Evolutionary conservation across 2,113 vertebrate genomes (phyloP).

Genomic region (Rattus norvegicus): DNA sequence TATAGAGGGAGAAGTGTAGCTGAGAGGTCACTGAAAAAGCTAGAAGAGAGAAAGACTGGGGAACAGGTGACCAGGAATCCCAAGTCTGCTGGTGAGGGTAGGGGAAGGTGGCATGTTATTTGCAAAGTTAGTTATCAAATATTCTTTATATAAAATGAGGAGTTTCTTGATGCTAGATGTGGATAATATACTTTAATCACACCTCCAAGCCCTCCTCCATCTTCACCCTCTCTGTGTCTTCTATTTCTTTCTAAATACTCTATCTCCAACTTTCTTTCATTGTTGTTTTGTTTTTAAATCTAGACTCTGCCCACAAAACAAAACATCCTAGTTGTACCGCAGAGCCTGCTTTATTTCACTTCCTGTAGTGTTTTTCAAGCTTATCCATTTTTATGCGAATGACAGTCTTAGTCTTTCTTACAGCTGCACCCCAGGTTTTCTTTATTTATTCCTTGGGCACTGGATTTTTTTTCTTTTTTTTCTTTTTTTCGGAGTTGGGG

Average conservation of each 20-base stretch:
- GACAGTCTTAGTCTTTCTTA: neutral
- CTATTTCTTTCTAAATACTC: neutral
- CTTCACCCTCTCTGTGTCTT: neutral
- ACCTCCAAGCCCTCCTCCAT: neutral
- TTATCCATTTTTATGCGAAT: neutral
- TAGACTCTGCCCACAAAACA: neutral
- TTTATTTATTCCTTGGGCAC: neutral
- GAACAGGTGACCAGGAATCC: neutral
- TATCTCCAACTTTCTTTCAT: neutral
- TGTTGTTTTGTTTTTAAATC: neutral
- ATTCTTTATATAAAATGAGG: neutral
- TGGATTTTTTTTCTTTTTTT: too few relatives aligned
- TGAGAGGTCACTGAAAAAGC: neutral
- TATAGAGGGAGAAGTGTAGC: neutral
- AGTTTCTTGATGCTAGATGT: neutral
- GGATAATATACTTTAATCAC: neutral
- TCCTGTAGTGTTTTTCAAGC: neutral
- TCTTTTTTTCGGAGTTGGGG: too few relatives aligned
- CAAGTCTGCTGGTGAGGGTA: neutral
- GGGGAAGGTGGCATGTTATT: accelerated
- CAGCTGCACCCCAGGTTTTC: neutral
- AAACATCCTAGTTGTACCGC: neutral
- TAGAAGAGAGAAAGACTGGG: neutral
- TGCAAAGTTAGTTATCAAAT: neutral
- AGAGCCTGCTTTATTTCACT: neutral